phyloP scores from a whole-genome alignment of 2,888 invertebrate species.

The Pharmacophagus antenor region DNA sequence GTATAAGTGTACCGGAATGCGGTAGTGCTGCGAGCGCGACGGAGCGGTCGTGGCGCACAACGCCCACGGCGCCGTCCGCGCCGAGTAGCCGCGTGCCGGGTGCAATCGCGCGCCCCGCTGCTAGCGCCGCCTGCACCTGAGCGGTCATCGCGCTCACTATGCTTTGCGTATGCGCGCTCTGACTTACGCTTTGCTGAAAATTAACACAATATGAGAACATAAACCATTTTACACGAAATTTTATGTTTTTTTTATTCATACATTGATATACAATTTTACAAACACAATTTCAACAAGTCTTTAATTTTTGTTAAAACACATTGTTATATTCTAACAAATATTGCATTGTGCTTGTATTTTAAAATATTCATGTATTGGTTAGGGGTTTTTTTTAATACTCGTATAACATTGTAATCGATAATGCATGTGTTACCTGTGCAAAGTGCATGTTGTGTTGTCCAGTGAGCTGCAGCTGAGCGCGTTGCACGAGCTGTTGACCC shows the following conservation, averaged over 20 bases:
- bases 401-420: no score
- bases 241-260: no score
- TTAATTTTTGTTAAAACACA: no score
- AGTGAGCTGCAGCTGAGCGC: constrained; percentile 64
- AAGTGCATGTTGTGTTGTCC: constrained; percentile 64
- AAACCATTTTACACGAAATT: no score
- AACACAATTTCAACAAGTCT: no score
- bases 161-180: constrained; percentile 55
- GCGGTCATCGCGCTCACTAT: constrained; percentile 80
- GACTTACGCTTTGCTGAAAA: constrained; percentile 2
- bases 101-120: constrained; percentile 79
- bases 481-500: constrained; percentile 45
- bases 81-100: constrained; percentile 75
- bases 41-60: constrained; percentile 83
- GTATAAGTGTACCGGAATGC: constrained; percentile 51
- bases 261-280: no score
- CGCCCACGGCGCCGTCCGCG: constrained; percentile 84
- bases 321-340: no score
- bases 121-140: constrained; percentile 83
- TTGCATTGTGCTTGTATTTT: no score
- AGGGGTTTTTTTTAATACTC: no score
- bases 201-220: background rate
- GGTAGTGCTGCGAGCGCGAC: constrained; percentile 79
- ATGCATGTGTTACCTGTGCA: no score
- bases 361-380: no score